These are phyloP conservation scores for Hystrix cristata DNA, from an alignment of 2,113 vertebrate genomes.

Conservation along the genomic window DNA sequence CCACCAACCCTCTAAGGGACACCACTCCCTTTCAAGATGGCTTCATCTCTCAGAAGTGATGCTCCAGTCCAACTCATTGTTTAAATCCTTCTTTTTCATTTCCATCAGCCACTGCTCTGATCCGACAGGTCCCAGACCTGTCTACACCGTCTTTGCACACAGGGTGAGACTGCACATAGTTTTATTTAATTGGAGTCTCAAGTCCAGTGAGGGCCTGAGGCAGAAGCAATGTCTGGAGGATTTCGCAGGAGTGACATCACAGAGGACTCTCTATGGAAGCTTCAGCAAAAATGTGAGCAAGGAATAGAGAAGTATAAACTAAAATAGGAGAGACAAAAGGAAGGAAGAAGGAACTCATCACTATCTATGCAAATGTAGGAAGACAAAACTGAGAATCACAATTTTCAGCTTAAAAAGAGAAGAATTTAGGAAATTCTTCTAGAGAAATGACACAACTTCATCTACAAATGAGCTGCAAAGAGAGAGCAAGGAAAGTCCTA, in stretches of 20 bases:
- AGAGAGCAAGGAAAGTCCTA: neutral
- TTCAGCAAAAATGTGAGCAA: neutral
- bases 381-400: neutral
- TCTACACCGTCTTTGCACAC: neutral
- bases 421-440: neutral
- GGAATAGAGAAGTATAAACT: neutral
- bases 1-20: neutral
- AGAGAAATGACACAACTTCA: neutral
- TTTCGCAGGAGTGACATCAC: neutral
- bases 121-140: neutral
- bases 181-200: neutral
- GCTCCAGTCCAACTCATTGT: too few relatives aligned
- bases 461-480: neutral
- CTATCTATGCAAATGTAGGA: neutral
- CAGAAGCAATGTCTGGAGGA: neutral
- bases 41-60: neutral
- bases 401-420: neutral
- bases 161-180: neutral
- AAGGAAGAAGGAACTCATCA: neutral
- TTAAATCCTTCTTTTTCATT: neutral
- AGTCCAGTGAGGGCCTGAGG: neutral
- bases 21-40: neutral
- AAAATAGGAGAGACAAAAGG: neutral
- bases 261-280: neutral
- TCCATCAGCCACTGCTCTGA: neutral